phyloP scores from a whole-genome alignment of 2,113 vertebrate genomes.

The Zosterops hypoxanthus region DNA sequence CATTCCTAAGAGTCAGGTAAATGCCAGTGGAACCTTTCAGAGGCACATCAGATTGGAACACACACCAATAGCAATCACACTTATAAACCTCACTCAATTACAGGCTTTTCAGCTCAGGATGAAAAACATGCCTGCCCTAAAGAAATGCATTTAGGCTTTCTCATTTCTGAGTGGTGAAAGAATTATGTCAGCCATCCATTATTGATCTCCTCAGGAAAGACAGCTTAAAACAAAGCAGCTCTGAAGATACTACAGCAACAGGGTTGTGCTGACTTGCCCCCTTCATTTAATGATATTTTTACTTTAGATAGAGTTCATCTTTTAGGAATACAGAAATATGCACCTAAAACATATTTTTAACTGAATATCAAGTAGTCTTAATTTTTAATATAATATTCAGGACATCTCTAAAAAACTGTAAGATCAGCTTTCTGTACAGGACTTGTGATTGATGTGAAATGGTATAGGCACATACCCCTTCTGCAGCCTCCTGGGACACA shows the following conservation, averaged over 20 bases:
- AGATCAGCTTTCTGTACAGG: not conserved
- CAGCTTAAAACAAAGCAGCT: constrained; percentile 12
- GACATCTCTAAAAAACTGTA: not conserved
- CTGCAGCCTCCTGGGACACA: not conserved
- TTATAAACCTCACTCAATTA: constrained; percentile 68
- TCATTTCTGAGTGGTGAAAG: constrained; percentile 57
- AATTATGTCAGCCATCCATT: constrained; percentile 57
- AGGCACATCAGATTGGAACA: constrained; percentile 14
- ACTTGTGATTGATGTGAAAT: not conserved
- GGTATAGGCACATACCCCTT: accelerated
- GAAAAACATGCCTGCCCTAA: constrained; percentile 66
- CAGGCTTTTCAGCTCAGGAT: constrained; percentile 61
- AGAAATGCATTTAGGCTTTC: constrained; percentile 62
- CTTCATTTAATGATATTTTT: not conserved
- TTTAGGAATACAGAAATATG: not conserved
- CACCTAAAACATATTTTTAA: not conserved
- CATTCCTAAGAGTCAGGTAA: constrained; percentile 51
- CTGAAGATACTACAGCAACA: not conserved
- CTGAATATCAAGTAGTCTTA: not conserved
- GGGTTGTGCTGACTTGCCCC: not conserved
- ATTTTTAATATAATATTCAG: not conserved
- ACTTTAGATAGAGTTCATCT: not conserved
- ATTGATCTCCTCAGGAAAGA: constrained; percentile 64
- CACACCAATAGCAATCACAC: constrained; percentile 60
- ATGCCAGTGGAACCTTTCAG: constrained; percentile 65